These are phyloP conservation scores for Macrobrachium rosenbergii DNA, from an alignment of 1,140 invertebrate genomes.

Conservation along the genomic window DNA sequence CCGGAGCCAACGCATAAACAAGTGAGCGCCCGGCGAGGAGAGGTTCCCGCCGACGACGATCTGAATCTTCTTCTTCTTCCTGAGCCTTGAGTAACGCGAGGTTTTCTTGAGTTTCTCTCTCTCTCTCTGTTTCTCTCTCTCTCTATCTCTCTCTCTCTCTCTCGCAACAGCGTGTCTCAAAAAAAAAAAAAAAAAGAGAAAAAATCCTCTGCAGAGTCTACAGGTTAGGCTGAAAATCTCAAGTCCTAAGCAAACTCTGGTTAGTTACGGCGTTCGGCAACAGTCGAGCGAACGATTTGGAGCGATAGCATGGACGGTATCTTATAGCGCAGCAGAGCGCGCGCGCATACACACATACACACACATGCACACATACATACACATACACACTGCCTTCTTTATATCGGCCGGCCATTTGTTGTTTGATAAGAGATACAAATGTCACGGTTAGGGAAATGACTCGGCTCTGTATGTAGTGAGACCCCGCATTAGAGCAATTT, in stretches of 20 bases:
- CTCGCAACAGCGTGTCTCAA: not conserved
- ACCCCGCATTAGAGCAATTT: conserved; percentile 13
- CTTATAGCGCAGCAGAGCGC: not conserved
- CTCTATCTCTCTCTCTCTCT: not conserved
- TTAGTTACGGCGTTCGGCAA: no score
- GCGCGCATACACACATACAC: not conserved
- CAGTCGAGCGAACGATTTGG: no score
- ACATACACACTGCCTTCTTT: conserved; percentile 7
- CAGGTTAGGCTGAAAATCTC: no score
- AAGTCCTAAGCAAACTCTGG: no score
- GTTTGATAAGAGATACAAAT: conserved; percentile 40
- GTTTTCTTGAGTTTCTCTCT: not conserved
- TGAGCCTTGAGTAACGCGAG: not conserved
- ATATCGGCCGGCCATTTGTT: not conserved
- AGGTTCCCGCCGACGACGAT: not conserved
- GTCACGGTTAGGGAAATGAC: conserved; percentile 33
- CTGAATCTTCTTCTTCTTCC: no score
- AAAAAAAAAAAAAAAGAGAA: no score
- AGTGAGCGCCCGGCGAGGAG: not conserved
- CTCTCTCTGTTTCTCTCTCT: not conserved
- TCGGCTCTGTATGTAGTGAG: conserved; percentile 9
- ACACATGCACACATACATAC: not conserved
- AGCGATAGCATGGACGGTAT: not conserved
- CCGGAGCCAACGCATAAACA: no score
- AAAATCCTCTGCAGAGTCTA: no score